Percentiles rank a stretch among this genome's conserved stretches.
Conservation (phyloP, 2,113 vertebrate species). For the Tychaedon coryphoeus region DNA sequence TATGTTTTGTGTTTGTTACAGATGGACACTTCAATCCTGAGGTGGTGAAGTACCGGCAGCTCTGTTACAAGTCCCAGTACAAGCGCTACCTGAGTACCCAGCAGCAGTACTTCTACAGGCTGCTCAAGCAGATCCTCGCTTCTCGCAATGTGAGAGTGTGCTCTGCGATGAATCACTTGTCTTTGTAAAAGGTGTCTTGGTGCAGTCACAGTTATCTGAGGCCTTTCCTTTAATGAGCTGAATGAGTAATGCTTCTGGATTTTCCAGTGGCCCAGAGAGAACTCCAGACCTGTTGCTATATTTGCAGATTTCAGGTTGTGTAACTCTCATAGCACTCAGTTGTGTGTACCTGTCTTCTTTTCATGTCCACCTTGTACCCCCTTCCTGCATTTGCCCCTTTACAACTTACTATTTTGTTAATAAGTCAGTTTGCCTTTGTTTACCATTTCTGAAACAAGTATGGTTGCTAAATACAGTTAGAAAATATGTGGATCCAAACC, state of each 20-base stretch:
- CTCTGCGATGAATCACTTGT: not conserved
- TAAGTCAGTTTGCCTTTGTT: not conserved
- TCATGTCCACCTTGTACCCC: rapidly evolving
- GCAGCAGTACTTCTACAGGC: constrained; percentile 93
- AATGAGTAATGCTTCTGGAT: not conserved
- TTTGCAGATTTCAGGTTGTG: not conserved
- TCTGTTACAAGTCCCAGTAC: constrained; percentile 92
- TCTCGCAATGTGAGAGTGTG: constrained; percentile 87
- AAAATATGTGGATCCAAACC: not conserved
- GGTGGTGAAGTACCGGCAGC: constrained; percentile 93
- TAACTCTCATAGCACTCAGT: not conserved
- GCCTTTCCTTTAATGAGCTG: not conserved
- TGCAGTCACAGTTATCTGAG: not conserved
- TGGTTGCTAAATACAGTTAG: not conserved
- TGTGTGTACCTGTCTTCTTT: not conserved
- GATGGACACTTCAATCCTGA: constrained; percentile 96
- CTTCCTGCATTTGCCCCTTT: not conserved
- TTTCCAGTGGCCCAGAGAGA: not conserved
- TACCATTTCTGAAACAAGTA: not conserved
- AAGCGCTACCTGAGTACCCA: constrained; percentile 87
- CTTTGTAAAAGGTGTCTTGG: not conserved
- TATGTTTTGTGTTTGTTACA: constrained; percentile 24
- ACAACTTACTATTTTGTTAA: not conserved
- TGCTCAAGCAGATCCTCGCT: constrained; percentile 92
- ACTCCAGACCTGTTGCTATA: rapidly evolving